These are phyloP conservation scores for Mesembrinibis cayennensis DNA, from an alignment of 2,113 vertebrate genomes.

Conservation along the genomic window DNA sequence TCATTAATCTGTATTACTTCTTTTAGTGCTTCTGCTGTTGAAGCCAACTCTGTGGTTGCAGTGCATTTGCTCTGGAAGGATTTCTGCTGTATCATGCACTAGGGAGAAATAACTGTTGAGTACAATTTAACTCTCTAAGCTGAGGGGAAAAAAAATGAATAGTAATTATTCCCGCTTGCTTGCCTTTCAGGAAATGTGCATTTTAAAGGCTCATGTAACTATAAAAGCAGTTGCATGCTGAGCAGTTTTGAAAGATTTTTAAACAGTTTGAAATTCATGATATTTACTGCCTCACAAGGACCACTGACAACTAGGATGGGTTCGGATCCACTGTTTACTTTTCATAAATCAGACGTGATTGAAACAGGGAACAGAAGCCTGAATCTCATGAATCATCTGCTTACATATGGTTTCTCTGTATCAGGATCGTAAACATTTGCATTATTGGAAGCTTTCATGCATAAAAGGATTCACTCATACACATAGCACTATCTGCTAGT, in stretches of 20 bases:
- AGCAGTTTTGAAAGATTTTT: constrained; percentile 53
- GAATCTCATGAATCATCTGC: constrained; percentile 26
- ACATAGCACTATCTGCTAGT: neutral
- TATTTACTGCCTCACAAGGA: constrained; percentile 52
- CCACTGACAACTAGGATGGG: neutral
- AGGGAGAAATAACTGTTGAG: constrained; percentile 68
- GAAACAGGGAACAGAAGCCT: constrained; percentile 42
- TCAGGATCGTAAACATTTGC: neutral
- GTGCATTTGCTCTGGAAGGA: constrained; percentile 56
- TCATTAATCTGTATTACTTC: constrained; percentile 61
- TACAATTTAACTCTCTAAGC: constrained; percentile 66
- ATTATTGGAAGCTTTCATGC: constrained; percentile 6
- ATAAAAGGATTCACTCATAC: neutral
- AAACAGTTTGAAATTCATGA: constrained; percentile 34
- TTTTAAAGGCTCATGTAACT: constrained; percentile 53
- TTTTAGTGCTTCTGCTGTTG: constrained; percentile 50
- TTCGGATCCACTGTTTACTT: constrained; percentile 16
- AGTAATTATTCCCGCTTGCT: constrained; percentile 67
- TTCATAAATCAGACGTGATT: constrained; percentile 48
- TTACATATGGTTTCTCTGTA: neutral
- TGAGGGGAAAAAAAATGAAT: constrained; percentile 51
- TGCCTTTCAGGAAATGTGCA: constrained; percentile 64
- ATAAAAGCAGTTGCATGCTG: constrained; percentile 58
- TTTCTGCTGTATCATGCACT: constrained; percentile 68
- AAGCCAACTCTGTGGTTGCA: constrained; percentile 56